Conservation (phyloP, 2,797 vertebrate genomes). For the Gila robusta region DNA sequence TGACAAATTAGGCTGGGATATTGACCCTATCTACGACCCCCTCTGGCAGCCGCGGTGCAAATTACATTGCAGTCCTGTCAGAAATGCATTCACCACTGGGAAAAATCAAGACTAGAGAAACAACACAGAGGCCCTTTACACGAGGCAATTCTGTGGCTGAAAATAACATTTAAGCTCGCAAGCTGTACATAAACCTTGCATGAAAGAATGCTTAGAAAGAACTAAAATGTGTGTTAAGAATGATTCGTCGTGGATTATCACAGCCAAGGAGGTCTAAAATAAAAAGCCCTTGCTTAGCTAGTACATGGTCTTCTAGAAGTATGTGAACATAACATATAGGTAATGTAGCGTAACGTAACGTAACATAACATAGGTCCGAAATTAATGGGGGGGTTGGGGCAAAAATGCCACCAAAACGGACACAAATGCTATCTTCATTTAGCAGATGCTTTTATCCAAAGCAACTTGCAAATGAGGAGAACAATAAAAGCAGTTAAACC, state of each 20-base stretch:
- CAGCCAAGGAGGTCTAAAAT: neutral
- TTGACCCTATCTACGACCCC: constrained; percentile 72
- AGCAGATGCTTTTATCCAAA: too few species aligned
- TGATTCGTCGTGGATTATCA: neutral
- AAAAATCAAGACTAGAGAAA: constrained; percentile 49
- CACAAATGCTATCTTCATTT: neutral
- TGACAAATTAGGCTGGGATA: constrained; percentile 73
- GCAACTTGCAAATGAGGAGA: neutral
- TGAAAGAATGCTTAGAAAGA: neutral
- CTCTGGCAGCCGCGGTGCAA: constrained; percentile 62
- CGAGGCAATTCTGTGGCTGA: neutral
- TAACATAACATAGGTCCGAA: neutral
- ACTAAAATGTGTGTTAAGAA: neutral
- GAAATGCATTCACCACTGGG: constrained; percentile 60
- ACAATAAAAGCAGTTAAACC: neutral
- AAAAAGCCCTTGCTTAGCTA: neutral
- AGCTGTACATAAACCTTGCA: constrained; percentile 6
- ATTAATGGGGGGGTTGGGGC: too few species aligned
- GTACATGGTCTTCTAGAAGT: neutral
- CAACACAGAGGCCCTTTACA: constrained; percentile 22
- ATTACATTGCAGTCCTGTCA: constrained; percentile 72
- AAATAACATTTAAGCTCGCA: constrained; percentile 32
- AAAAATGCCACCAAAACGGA: neutral
- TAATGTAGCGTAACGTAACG: neutral
- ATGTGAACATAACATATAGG: neutral